Evolutionary conservation across 2,797 vertebrate species (phyloP), one percentile per base, ranked within the genome.

Genomic region (Chelmon rostratus): DNA sequence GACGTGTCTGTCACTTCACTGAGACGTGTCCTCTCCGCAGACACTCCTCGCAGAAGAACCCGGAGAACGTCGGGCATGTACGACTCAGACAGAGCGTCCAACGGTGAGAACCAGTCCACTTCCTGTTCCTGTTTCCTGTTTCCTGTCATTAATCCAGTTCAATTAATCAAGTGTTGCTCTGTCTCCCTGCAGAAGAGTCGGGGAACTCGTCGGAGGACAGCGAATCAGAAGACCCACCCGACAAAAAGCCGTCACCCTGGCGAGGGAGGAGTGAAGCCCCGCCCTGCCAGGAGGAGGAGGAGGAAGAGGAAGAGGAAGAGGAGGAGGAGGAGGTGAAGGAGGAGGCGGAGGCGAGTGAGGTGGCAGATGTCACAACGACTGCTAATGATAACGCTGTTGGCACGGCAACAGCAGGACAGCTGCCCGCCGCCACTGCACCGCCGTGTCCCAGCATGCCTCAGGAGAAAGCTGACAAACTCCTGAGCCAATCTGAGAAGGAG

Each of bases 121-220:
- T 49, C 64, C 47, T 31, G 40, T 65, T 63, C 69, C 16, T 21
- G 57, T 21, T 49, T 31, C 61, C 37, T 28, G 49, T 71, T 50
- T 67, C 25, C 75, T 52, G 62, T 40, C 5, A 3, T 5, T 12
- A 6, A 56, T 10, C 8, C 11, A 1, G 7, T 70, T 46, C 8
- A 12, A 2, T 0, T 31, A 4, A 70, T n/a, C 65, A 7, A 76
- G 15, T 9, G 18, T 8, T 2, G n/a, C 19, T 46, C 35, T 33
- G 7, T 74, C 8, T 72, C 31, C 40, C 46, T 63, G 66, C 92
- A 96, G 73, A 94, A 96, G 98, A 98, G 83, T 98, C 95, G 31
- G 97, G 88, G 67, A 96, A 96, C 89, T 98, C 97, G 0, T 98
- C 97, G 40, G 97, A 98, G 1, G 95, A 95, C 84, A 98, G 97